Evolutionary conservation across 1,140 invertebrate genomes (phyloP), one percentile per base, ranked within the genome.

Genomic region (Aphidius gifuensis): DNA sequence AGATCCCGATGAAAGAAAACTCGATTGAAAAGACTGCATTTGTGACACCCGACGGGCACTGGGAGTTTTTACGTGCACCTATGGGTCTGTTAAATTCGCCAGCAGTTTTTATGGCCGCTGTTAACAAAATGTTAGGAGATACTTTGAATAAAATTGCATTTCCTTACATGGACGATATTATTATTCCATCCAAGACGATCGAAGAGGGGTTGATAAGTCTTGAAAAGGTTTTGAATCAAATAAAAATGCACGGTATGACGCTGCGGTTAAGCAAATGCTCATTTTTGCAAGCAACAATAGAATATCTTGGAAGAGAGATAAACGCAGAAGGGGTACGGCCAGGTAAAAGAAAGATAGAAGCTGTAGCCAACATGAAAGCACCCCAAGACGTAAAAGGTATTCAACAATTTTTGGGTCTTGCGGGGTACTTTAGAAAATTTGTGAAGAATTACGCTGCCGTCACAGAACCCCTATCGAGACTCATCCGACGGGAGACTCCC

Each of bases 391-490:
- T 71, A 5, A 70, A 69, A 43, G 23, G 68, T 49, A 53, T 78
- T 1, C 64, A 74, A 63, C 56, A 56, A 40, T 78, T 75, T 64
- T 47, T 78, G 5, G 72, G 72, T 5, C 59, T 75, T 56, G 66
- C 68, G 8, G 64, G 62, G 40, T 76, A 74, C 67, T 75, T 76
- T 62, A 46, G 72, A 9, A 72, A 67, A 69, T 74, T 75, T 64
- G 67, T 76, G 6, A 42, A 61, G n/a, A 58, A 54, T 16, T 76
- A 68, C 61, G 42, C 72, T 0, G 49, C 60, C 11, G 67, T 72
- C 9, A 73, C 68, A n/a, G 62, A 56, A 62, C 74, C 73, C 16
- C n/a, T 61, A 9, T 51, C 47, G 23, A 47, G 42, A 40, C 21
- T 60, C 6, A 40, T 50, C 42, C 38, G 42, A 9, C 21, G 51